phyloP scores from a whole-genome alignment of 2,113 vertebrate species.

The Cynopterus brachyotis region DNA sequence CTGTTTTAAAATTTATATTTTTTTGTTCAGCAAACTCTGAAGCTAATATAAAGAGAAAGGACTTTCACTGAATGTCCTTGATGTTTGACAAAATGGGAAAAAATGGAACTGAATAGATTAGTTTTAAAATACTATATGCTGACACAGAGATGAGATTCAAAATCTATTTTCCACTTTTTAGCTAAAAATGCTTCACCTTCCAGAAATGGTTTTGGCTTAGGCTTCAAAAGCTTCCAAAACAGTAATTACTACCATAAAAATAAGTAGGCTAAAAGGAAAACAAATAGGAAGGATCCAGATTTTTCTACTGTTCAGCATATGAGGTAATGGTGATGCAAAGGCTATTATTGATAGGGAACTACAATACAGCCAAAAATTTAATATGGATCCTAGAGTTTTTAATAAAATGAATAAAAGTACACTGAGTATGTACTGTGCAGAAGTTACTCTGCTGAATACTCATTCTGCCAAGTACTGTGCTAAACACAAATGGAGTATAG shows the following conservation, averaged over 20 bases:
- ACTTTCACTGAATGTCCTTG: conserved; percentile 55
- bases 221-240: conserved; percentile 53
- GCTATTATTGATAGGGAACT: not conserved
- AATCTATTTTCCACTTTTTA: conserved; percentile 68
- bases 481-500: not conserved
- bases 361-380: not conserved
- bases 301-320: conserved; percentile 25
- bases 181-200: conserved; percentile 65
- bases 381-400: not conserved
- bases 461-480: not conserved
- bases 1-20: conserved; percentile 44
- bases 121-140: conserved; percentile 67
- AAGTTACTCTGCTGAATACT: not conserved
- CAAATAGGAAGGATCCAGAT: not conserved
- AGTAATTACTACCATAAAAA: conserved; percentile 70
- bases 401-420: not conserved
- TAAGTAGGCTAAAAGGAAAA: conserved; percentile 55
- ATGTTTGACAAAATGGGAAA: conserved; percentile 63
- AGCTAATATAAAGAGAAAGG: conserved; percentile 51
- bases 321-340: not conserved
- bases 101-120: conserved; percentile 61
- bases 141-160: conserved; percentile 65
- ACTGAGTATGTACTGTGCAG: not conserved
- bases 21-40: conserved; percentile 47
- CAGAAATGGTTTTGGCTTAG: conserved; percentile 59